These are phyloP conservation scores for Mamestra brassicae DNA, from an alignment of 2,888 invertebrate species.

Conservation along the genomic window DNA sequence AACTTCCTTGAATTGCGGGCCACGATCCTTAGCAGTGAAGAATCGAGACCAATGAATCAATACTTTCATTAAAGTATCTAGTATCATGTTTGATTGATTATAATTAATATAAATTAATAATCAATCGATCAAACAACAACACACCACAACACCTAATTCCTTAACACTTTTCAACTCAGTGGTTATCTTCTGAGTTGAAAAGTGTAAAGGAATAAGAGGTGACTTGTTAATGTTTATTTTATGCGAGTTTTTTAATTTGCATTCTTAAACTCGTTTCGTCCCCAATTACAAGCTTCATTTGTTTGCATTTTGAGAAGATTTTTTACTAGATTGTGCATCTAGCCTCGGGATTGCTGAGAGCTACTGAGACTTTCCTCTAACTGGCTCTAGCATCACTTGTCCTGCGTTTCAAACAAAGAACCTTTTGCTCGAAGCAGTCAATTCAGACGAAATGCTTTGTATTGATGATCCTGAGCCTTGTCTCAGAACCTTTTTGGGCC, in stretches of 20 bases:
- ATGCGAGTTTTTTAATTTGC: neutral
- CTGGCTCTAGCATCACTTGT: too few relatives aligned
- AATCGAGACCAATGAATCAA: slow-evolving; percentile 12
- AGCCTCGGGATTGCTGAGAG: too few relatives aligned
- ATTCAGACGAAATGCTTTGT: neutral
- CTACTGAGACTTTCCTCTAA: too few relatives aligned
- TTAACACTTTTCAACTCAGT: too few relatives aligned
- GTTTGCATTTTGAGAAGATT: neutral
- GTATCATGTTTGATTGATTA: neutral
- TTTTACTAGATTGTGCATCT: slow-evolving; percentile 5
- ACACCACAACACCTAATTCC: too few relatives aligned
- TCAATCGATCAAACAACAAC: too few relatives aligned
- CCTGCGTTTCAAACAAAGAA: neutral
- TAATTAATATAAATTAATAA: too few relatives aligned
- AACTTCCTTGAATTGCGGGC: neutral
- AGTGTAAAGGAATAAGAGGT: neutral
- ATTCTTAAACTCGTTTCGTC: slow-evolving; percentile 9
- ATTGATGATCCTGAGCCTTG: neutral
- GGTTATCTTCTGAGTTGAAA: neutral
- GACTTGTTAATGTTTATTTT: neutral
- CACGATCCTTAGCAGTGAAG: slow-evolving; percentile 6
- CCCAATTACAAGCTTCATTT: neutral
- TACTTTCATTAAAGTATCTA: neutral
- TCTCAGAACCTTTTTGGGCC: too few relatives aligned
- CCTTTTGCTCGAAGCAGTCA: neutral